These are phyloP conservation scores for Drosophila leonis DNA, from an alignment of 2,888 invertebrate species.

Conservation along the genomic window DNA sequence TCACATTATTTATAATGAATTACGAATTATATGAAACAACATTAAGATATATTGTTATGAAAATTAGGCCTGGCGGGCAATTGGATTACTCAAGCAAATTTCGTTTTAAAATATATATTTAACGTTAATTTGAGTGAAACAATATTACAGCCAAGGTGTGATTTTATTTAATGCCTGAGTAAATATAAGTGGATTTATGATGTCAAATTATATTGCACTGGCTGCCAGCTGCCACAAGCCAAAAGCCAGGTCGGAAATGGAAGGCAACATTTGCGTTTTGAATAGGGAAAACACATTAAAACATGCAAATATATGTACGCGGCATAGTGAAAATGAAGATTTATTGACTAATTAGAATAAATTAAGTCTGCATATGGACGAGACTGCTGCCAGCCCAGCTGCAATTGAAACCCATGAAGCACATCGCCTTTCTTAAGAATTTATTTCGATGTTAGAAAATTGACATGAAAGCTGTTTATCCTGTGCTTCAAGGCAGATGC, in stretches of 20 bases:
- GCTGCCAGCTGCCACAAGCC: constrained; percentile 36
- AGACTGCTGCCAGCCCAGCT: constrained; percentile 21
- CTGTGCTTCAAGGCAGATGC: not conserved
- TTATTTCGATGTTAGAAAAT: constrained; percentile 2
- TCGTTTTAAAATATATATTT: constrained; percentile 33
- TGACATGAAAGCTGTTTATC: constrained; percentile 4
- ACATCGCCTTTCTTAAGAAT: constrained; percentile 6
- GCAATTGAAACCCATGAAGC: constrained; percentile 34
- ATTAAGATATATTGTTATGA: not conserved
- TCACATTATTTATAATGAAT: not conserved
- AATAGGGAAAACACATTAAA: not conserved
- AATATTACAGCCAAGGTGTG: constrained; percentile 64
- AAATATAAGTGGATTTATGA: constrained; percentile 59
- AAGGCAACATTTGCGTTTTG: constrained; percentile 45
- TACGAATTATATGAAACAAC: not conserved
- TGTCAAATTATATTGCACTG: constrained; percentile 38
- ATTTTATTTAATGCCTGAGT: constrained; percentile 67
- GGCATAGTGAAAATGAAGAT: constrained; percentile 80
- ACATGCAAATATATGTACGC: constrained; percentile 13
- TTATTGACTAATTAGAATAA: constrained; percentile 85
- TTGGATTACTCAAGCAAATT: constrained; percentile 4
- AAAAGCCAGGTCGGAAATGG: constrained; percentile 25
- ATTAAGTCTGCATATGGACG: constrained; percentile 74
- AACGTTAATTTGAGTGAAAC: constrained; percentile 54
- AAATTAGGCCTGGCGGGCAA: not conserved